Percentiles rank a stretch among this genome's conserved stretches.
Conservation (phyloP, 2,888 invertebrate genomes). For the Pseudococcus longispinus region DNA sequence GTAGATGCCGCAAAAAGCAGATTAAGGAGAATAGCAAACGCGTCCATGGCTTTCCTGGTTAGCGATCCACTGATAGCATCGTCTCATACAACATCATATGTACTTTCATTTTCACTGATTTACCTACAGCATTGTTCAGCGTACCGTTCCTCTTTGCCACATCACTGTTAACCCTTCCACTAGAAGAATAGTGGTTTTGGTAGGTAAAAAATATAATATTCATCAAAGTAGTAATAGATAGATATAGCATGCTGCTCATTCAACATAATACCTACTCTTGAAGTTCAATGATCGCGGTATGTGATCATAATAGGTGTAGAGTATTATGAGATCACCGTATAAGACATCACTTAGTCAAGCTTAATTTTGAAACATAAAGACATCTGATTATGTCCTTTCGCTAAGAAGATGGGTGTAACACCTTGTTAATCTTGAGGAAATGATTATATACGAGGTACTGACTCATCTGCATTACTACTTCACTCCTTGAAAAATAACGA, state of each 20-base stretch:
- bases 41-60: constrained; percentile 50
- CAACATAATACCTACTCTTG: background rate
- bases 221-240: constrained; percentile 11
- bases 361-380: background rate
- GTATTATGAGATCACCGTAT: background rate
- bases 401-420: background rate
- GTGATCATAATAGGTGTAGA: background rate
- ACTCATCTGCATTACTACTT: too few relatives aligned
- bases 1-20: constrained; percentile 21
- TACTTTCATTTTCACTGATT: constrained; percentile 48
- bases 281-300: constrained; percentile 27
- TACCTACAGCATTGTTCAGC: background rate
- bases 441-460: too few relatives aligned
- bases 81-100: constrained; percentile 42
- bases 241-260: background rate
- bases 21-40: constrained; percentile 47
- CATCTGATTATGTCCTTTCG: background rate
- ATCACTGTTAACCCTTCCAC: constrained; percentile 40
- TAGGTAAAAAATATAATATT: constrained; percentile 2
- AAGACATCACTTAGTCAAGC: background rate
- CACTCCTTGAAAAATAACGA: too few relatives aligned
- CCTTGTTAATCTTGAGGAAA: too few relatives aligned
- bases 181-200: constrained; percentile 2
- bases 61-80: constrained; percentile 49
- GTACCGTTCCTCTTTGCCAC: constrained; percentile 30